These are phyloP conservation scores for Megalopta genalis DNA, from an alignment of 1,140 invertebrate genomes.

Conservation along the genomic window DNA sequence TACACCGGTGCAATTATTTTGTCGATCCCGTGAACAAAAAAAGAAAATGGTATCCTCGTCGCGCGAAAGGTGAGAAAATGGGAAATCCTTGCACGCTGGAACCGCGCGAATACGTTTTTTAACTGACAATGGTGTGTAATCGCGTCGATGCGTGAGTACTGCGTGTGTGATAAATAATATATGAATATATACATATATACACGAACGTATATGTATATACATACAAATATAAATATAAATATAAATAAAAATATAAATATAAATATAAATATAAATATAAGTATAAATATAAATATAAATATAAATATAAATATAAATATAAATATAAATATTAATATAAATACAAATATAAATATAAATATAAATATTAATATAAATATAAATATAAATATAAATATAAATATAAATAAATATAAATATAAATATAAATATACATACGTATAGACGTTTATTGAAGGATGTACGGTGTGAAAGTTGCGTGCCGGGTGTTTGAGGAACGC, in stretches of 20 bases:
- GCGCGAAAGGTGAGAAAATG: neutral
- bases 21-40: slow-evolving; percentile 53
- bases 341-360: slow-evolving; percentile 44
- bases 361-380: too few relatives aligned
- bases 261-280: slow-evolving; percentile 65
- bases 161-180: slow-evolving; percentile 53
- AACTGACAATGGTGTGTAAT: slow-evolving; percentile 54
- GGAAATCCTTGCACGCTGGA: neutral
- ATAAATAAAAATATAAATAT: slow-evolving; percentile 65
- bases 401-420: slow-evolving; percentile 57
- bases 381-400: slow-evolving; percentile 45
- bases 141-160: slow-evolving; percentile 56
- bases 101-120: slow-evolving; percentile 58
- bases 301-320: slow-evolving; percentile 49
- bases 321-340: slow-evolving; percentile 44
- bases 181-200: slow-evolving; percentile 47
- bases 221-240: slow-evolving; percentile 46
- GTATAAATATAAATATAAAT: slow-evolving; percentile 65
- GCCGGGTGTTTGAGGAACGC: neutral
- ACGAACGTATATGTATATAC: slow-evolving; percentile 46
- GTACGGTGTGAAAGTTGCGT: slow-evolving; percentile 1
- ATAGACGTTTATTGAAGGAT: slow-evolving; percentile 57
- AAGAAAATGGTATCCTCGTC: slow-evolving; percentile 45
- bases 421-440: slow-evolving; percentile 65
- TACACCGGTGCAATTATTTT: slow-evolving; percentile 61